Percentiles rank a stretch among this genome's conserved stretches.
phyloP scores from a whole-genome alignment of 1,140 invertebrate genomes.

The Paraescarpia echinospica region DNA sequence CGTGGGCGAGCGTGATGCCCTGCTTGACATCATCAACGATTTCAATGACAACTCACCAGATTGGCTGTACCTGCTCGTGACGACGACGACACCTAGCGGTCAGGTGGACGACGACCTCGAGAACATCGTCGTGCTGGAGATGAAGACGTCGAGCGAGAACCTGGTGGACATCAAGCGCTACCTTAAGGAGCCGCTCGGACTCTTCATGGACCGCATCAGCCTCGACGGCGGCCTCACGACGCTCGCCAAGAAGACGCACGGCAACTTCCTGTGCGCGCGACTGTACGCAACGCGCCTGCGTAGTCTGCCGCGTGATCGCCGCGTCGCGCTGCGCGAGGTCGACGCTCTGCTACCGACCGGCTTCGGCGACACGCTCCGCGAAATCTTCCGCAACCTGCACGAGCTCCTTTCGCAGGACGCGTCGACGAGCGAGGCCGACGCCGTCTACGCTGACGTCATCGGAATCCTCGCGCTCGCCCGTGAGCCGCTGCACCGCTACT shows the following conservation, averaged over 20 bases:
- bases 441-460: conserved; percentile 7
- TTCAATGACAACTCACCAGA: conserved; percentile 22
- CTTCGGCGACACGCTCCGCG: neutral
- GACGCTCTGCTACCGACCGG: conserved; percentile 19
- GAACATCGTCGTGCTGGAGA: conserved; percentile 12
- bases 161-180: conserved; percentile 21
- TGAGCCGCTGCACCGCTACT: conserved; percentile 8
- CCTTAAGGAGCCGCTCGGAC: conserved; percentile 21
- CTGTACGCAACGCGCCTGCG: conserved; percentile 9
- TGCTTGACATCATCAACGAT: conserved; percentile 6
- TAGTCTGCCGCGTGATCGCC: neutral
- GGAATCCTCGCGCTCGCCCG: conserved; percentile 10
- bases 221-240: conserved; percentile 27
- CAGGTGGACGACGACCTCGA: conserved; percentile 19
- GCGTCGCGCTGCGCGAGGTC: conserved; percentile 24
- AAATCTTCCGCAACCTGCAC: conserved; percentile 7
- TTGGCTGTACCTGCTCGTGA: conserved; percentile 25
- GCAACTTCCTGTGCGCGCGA: conserved; percentile 21
- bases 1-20: neutral
- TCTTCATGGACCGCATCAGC: conserved; percentile 27
- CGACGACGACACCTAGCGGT: conserved; percentile 13
- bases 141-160: conserved; percentile 25
- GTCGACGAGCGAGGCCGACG: conserved; percentile 7
- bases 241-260: conserved; percentile 22
- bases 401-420: conserved; percentile 7